Evolutionary conservation across 2,888 invertebrate genomes (phyloP).

Genomic region (Selenia dentaria): DNA sequence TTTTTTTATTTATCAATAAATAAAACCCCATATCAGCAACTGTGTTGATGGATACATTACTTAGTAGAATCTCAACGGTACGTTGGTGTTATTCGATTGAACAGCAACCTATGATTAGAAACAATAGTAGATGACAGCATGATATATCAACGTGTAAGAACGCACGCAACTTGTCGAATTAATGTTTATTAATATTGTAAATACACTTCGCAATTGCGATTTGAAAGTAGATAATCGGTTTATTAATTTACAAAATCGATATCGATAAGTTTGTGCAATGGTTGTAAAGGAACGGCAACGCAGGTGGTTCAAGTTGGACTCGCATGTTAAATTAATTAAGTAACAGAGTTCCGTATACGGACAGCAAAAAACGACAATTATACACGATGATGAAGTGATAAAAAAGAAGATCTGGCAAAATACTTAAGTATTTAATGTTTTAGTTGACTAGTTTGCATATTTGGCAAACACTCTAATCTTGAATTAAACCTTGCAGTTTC

Average conservation of each 20-base stretch:
- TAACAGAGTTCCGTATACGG: neutral
- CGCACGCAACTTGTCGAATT: slow-evolving; percentile 35
- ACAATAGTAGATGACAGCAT: slow-evolving; percentile 16
- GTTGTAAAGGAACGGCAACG: slow-evolving; percentile 32
- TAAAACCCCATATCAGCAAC: too few species aligned
- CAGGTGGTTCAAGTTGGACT: slow-evolving; percentile 43
- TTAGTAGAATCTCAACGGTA: too few species aligned
- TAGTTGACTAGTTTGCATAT: too few species aligned
- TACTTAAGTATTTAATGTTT: slow-evolving; percentile 1
- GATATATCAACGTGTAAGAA: slow-evolving; percentile 14
- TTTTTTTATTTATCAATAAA: too few species aligned
- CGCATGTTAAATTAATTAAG: slow-evolving; percentile 32
- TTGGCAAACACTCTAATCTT: too few species aligned
- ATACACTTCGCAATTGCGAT: slow-evolving; percentile 30
- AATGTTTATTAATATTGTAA: slow-evolving; percentile 34
- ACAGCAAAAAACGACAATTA: neutral
- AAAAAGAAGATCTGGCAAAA: too few species aligned
- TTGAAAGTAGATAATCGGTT: slow-evolving; percentile 50
- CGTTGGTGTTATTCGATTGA: too few species aligned
- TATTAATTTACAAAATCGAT: slow-evolving; percentile 24
- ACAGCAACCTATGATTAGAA: slow-evolving; percentile 19
- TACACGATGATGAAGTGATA: neutral
- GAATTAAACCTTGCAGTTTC: too few species aligned
- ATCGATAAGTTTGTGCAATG: slow-evolving; percentile 36
- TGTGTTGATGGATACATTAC: too few species aligned